phyloP scores from a whole-genome alignment of 1,140 invertebrate genomes.

The Drosophila rhopaloa region DNA sequence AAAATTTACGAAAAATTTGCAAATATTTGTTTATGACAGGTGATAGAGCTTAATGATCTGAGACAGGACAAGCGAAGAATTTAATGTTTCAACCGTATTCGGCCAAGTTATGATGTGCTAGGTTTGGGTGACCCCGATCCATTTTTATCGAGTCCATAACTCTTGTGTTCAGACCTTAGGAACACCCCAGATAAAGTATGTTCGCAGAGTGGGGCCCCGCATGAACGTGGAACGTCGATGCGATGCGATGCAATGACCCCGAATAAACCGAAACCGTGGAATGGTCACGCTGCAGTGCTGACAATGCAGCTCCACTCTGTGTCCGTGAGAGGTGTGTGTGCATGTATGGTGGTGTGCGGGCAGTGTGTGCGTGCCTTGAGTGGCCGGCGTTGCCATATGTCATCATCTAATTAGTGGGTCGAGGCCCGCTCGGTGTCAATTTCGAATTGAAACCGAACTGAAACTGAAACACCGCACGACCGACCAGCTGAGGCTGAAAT shows the following conservation, averaged over 20 bases:
- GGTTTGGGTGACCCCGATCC: background rate
- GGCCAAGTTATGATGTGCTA: background rate
- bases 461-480: background rate
- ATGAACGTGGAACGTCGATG: conserved; percentile 1
- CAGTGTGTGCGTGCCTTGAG: conserved; percentile 15
- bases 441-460: conserved; percentile 21
- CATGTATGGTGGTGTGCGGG: background rate
- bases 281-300: conserved; percentile 38
- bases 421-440: conserved; percentile 31
- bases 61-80: too few species aligned
- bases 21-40: too few species aligned
- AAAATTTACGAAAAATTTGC: too few species aligned
- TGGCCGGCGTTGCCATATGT: conserved; percentile 55
- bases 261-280: conserved; percentile 24
- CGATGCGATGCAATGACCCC: conserved; percentile 25
- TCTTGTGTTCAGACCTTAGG: background rate
- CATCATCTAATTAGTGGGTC: conserved; percentile 60
- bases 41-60: too few species aligned
- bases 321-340: background rate
- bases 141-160: background rate
- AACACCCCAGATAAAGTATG: too few species aligned
- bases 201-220: background rate
- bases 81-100: background rate
- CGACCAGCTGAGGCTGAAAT: conserved; percentile 2
- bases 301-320: conserved; percentile 28